Conservation (phyloP, 2,797 vertebrate species). For the Gastrophryne carolinensis region DNA sequence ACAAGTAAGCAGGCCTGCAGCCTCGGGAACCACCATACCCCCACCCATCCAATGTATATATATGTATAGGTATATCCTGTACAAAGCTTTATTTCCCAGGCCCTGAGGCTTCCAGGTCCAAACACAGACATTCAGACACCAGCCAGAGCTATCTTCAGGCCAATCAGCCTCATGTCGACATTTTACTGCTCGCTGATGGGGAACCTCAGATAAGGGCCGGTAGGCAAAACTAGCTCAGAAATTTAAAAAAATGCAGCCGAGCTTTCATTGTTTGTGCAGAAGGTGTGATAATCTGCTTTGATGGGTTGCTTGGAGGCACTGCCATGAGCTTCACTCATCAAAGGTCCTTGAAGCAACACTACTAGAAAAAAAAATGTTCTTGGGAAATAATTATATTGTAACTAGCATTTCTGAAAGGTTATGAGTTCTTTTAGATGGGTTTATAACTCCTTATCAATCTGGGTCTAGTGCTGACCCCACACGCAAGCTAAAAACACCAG, state of each 20-base stretch:
- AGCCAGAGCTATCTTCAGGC: slow-evolving; percentile 13
- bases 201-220: neutral
- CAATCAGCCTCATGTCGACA: neutral
- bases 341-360: too few species aligned
- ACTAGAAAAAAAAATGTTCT: too few species aligned
- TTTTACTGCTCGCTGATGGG: slow-evolving; percentile 1
- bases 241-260: neutral
- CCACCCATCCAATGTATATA: neutral
- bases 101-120: neutral
- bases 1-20: slow-evolving; percentile 28
- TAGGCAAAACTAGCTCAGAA: neutral
- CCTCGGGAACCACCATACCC: slow-evolving; percentile 5
- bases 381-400: too few species aligned
- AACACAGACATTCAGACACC: slow-evolving; percentile 41
- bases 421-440: too few species aligned
- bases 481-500: too few species aligned
- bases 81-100: slow-evolving; percentile 16
- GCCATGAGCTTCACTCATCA: too few species aligned
- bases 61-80: slow-evolving; percentile 20
- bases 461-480: too few species aligned
- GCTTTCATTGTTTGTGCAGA: neutral
- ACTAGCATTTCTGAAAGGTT: too few species aligned
- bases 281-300: neutral
- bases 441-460: too few species aligned
- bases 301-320: neutral